Percentiles rank a stretch among this genome's conserved stretches.
phyloP scores from a whole-genome alignment of 2,888 invertebrate genomes.

The Cerastis rubricosa region DNA sequence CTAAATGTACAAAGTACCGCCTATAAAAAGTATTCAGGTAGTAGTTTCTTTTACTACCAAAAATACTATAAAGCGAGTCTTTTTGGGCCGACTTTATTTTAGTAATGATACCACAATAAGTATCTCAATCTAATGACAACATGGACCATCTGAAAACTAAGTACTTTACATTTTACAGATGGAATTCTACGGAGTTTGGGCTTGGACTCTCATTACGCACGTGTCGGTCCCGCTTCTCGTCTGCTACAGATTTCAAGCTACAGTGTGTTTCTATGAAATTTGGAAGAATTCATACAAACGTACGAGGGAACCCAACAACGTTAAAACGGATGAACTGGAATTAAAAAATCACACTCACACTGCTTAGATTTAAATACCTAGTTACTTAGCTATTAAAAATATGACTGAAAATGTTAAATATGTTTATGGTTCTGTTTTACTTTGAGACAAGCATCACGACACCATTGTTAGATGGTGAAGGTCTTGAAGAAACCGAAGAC shows the following conservation, averaged over 20 bases:
- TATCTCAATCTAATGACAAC: neutral
- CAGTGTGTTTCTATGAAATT: slow-evolving; percentile 94
- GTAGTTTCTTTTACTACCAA: neutral
- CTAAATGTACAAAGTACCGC: neutral
- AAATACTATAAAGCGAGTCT: neutral
- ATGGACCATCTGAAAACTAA: neutral
- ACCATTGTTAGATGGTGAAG: neutral
- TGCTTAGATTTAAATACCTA: slow-evolving; percentile 70
- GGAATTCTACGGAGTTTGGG: slow-evolving; percentile 93
- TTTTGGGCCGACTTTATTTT: neutral
- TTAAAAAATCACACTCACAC: slow-evolving; percentile 82
- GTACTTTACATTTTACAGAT: slow-evolving; percentile 76
- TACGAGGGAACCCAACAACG: slow-evolving; percentile 75
- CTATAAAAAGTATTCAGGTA: neutral
- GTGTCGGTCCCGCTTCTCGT: slow-evolving; percentile 93
- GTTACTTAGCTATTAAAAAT: slow-evolving; percentile 13
- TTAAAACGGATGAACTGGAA: slow-evolving; percentile 80
- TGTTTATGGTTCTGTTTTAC: slow-evolving; percentile 17
- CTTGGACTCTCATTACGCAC: slow-evolving; percentile 94
- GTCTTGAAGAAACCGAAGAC: neutral
- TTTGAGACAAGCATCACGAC: slow-evolving; percentile 1
- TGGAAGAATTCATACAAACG: slow-evolving; percentile 94
- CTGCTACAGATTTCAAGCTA: slow-evolving; percentile 94
- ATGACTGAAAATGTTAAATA: slow-evolving; percentile 37
- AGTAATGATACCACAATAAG: neutral